Conservation (phyloP, 53 echinoderm and acorn worm genomes). For the Arbacia lixula region DNA sequence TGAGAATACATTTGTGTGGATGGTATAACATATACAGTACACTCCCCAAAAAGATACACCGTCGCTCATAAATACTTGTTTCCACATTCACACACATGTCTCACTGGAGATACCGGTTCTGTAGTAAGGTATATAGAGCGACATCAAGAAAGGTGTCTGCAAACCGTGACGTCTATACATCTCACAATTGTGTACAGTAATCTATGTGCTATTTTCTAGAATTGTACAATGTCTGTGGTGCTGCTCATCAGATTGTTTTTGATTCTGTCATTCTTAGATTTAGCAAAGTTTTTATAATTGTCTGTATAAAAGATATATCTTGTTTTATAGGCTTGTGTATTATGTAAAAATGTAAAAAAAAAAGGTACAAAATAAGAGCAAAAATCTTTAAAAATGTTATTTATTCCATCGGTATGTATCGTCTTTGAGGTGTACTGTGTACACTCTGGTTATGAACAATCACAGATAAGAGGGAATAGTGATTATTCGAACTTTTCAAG, state of each 20-base stretch:
- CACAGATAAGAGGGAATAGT: not conserved
- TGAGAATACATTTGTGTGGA: too few relatives aligned
- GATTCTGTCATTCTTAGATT: conserved; percentile 25
- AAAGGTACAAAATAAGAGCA: not conserved
- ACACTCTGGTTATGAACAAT: conserved; percentile 33
- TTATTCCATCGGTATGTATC: conserved; percentile 52
- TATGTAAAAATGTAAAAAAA: conserved; percentile 58
- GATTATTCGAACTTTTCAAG: not conserved
- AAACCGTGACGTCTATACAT: too few relatives aligned
- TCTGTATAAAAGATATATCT: conserved; percentile 33
- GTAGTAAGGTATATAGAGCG: too few relatives aligned
- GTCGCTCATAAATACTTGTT: too few relatives aligned
- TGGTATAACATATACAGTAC: too few relatives aligned
- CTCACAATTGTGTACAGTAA: too few relatives aligned
- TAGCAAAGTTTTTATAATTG: conserved; percentile 36
- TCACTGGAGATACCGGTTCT: too few relatives aligned
- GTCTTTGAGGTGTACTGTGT: conserved; percentile 42
- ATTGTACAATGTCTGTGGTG: conserved; percentile 39
- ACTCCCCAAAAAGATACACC: too few relatives aligned
- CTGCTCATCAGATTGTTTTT: conserved; percentile 41
- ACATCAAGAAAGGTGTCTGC: too few relatives aligned
- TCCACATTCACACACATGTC: too few relatives aligned
- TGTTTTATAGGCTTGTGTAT: conserved; percentile 56
- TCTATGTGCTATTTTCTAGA: conserved; percentile 32
- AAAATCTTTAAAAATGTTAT: conserved; percentile 48